A percentile compares a stretch with the other conserved stretches of the same genome.
These are phyloP conservation scores for Phenacoccus solenopsis DNA, from an alignment of 1,140 invertebrate genomes.

Conservation along the genomic window DNA sequence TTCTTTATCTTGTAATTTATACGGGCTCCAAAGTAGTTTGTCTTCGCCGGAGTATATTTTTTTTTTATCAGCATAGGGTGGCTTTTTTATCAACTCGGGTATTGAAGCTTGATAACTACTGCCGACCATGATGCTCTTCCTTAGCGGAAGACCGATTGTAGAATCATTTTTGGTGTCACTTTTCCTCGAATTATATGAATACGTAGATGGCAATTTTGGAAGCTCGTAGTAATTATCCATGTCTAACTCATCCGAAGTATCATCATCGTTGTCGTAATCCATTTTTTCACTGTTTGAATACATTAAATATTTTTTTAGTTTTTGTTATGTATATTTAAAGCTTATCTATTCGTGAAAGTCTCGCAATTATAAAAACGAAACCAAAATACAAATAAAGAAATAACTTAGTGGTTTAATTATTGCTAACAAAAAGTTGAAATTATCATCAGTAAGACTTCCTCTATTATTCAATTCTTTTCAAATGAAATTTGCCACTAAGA, in stretches of 20 bases:
- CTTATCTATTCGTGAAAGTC: too few relatives aligned
- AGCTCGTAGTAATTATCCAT: constrained; percentile 34
- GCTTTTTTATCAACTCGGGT: constrained; percentile 66
- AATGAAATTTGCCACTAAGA: too few relatives aligned
- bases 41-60: constrained; percentile 94
- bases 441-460: too few relatives aligned
- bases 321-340: too few relatives aligned
- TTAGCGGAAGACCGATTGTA: background rate
- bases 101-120: constrained; percentile 86
- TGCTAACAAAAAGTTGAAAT: too few relatives aligned
- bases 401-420: too few relatives aligned
- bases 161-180: background rate
- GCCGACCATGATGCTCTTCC: constrained; percentile 84
- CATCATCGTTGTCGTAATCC: constrained; percentile 57
- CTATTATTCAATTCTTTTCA: too few relatives aligned
- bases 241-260: constrained; percentile 60
- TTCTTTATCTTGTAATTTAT: constrained; percentile 52
- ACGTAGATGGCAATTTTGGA: background rate
- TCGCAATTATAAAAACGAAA: too few relatives aligned
- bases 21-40: constrained; percentile 85
- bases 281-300: constrained; percentile 18
- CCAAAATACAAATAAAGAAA: too few relatives aligned
- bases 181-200: constrained; percentile 2
- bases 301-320: background rate
- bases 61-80: constrained; percentile 69